Percentiles rank a stretch among this genome's conserved stretches.
These are phyloP conservation scores for Melinaea marsaeus DNA, from an alignment of 2,888 invertebrate genomes.

Conservation along the genomic window DNA sequence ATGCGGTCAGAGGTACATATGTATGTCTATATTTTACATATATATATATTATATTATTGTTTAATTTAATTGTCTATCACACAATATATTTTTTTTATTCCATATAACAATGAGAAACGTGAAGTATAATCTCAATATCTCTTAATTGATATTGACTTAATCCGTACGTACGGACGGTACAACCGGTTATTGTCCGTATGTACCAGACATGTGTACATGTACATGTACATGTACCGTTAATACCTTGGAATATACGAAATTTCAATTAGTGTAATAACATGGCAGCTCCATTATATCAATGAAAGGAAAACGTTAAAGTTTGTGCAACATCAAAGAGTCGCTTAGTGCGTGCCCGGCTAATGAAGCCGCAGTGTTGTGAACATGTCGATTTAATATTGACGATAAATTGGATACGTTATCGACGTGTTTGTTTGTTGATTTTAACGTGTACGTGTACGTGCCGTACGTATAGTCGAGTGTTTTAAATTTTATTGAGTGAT, in stretches of 20 bases:
- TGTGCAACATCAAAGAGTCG: slow-evolving; percentile 69
- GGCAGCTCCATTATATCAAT: slow-evolving; percentile 72
- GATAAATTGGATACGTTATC: slow-evolving; percentile 15
- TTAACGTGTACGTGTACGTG: not conserved
- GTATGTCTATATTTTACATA: slow-evolving; percentile 6
- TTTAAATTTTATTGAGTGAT: too few relatives aligned
- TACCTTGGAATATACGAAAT: slow-evolving; percentile 57
- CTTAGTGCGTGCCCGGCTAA: slow-evolving; percentile 59
- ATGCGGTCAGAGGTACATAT: slow-evolving; percentile 8
- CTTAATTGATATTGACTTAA: slow-evolving; percentile 25
- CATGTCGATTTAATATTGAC: slow-evolving; percentile 15
- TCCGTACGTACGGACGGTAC: slow-evolving; percentile 31
- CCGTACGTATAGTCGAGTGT: too few relatives aligned
- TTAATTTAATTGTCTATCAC: too few relatives aligned
- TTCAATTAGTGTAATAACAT: slow-evolving; percentile 75
- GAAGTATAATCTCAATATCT: slow-evolving; percentile 21
- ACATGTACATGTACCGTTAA: slow-evolving; percentile 32
- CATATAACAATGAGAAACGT: too few relatives aligned
- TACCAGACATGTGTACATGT: not conserved
- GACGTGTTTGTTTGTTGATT: not conserved
- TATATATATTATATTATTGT: slow-evolving; percentile 5
- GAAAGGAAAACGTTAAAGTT: slow-evolving; percentile 72
- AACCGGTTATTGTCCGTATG: slow-evolving; percentile 38
- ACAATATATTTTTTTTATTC: too few relatives aligned
- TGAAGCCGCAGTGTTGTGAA: slow-evolving; percentile 46